These are phyloP conservation scores for Nixonia krombeini DNA, from an alignment of 1,140 invertebrate species.

Conservation along the genomic window DNA sequence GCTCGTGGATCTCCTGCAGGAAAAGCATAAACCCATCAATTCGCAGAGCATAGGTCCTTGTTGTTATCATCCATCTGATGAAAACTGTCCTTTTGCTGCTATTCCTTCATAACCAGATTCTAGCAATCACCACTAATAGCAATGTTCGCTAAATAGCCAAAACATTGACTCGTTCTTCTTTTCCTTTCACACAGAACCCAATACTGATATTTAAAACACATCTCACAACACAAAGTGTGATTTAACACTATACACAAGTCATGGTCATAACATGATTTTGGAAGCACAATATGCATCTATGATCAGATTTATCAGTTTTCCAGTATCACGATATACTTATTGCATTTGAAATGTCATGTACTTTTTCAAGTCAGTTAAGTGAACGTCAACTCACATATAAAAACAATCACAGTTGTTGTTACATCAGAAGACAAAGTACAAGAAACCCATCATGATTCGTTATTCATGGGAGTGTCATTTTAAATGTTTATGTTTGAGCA, in stretches of 20 bases:
- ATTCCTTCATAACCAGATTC: too few species aligned
- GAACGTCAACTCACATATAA: conserved; percentile 15
- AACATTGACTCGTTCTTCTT: conserved; percentile 5
- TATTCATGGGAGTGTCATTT: neutral
- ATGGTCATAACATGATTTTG: conserved; percentile 32
- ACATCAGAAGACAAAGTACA: conserved; percentile 6
- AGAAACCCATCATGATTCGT: conserved; percentile 1
- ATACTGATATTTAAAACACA: conserved; percentile 22
- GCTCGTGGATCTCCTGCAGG: conserved; percentile 71
- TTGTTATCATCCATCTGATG: conserved; percentile 57
- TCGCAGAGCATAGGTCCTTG: conserved; percentile 63
- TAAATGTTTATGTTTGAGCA: too few species aligned
- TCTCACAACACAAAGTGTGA: conserved; percentile 39
- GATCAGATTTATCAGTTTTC: conserved; percentile 10
- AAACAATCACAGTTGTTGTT: conserved; percentile 22
- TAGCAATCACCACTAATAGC: too few species aligned
- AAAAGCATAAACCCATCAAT: conserved; percentile 74
- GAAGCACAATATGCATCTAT: conserved; percentile 21
- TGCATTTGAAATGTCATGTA: neutral
- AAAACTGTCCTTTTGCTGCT: conserved; percentile 21
- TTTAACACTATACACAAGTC: conserved; percentile 18
- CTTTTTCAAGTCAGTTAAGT: conserved; percentile 7
- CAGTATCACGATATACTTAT: neutral
- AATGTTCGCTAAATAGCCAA: too few species aligned
- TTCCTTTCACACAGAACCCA: conserved; percentile 9